Evolutionary conservation across 2,113 vertebrate genomes (phyloP).

Genomic region (Phocoena sinus): DNA sequence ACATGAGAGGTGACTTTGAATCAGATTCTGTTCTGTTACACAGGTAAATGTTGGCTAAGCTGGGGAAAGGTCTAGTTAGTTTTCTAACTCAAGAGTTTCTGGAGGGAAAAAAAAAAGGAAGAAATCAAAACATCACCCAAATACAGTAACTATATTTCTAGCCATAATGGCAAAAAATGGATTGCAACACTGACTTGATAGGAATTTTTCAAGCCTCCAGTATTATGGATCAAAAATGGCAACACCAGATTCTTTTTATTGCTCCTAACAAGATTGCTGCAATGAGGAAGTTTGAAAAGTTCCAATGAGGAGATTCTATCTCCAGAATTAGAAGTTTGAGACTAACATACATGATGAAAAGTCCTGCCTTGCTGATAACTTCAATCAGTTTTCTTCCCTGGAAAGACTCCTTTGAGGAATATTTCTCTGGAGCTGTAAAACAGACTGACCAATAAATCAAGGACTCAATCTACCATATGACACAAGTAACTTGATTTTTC

Average conservation of each 20-base stretch:
- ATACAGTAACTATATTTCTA: not conserved
- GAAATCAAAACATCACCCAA: not conserved
- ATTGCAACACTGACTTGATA: not conserved
- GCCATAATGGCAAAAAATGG: not conserved
- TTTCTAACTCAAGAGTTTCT: slow-evolving; percentile 21
- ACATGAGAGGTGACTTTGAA: not conserved
- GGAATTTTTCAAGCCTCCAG: slow-evolving; percentile 22
- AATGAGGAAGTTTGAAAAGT: not conserved
- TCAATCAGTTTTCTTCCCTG: not conserved
- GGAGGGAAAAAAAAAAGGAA: not conserved
- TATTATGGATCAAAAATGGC: slow-evolving; percentile 26
- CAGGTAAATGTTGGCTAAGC: not conserved
- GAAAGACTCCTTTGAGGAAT: not conserved
- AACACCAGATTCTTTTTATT: not conserved
- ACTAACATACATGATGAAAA: not conserved
- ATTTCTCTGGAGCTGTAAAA: slow-evolving; percentile 23
- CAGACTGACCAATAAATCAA: not conserved
- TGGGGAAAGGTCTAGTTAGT: not conserved
- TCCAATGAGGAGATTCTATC: not conserved
- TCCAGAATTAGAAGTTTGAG: slow-evolving; percentile 5
- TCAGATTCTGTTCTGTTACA: not conserved
- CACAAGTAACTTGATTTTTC: slow-evolving; percentile 4
- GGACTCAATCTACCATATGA: not conserved
- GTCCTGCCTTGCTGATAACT: not conserved
- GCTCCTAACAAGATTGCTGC: not conserved